A percentile compares a stretch with the other conserved stretches of the same genome.
Conservation (phyloP, 2,113 vertebrate species). For the Turdus rufiventris region DNA sequence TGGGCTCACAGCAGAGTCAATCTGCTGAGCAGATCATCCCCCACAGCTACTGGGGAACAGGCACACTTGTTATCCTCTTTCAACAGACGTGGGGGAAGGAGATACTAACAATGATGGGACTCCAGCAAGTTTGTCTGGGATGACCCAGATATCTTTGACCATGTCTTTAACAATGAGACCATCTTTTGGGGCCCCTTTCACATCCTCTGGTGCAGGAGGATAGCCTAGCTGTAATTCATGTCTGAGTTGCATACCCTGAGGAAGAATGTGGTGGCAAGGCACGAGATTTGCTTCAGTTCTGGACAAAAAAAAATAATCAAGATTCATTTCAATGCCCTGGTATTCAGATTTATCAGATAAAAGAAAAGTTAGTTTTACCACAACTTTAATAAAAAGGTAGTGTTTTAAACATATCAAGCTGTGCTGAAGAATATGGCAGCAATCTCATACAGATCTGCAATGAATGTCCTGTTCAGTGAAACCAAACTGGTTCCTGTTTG, state of each 20-base stretch:
- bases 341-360: conserved; percentile 2
- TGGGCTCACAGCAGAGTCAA: background rate
- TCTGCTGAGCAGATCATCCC: background rate
- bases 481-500: background rate
- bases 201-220: background rate
- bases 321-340: background rate
- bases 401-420: background rate
- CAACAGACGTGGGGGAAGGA: rapidly evolving
- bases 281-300: background rate
- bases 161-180: background rate
- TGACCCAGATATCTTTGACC: background rate
- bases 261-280: background rate
- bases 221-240: rapidly evolving
- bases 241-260: background rate
- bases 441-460: background rate
- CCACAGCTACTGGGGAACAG: rapidly evolving
- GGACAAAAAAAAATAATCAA: background rate
- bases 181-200: background rate
- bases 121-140: background rate
- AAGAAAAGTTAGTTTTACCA: background rate
- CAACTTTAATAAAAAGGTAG: background rate
- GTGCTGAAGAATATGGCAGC: background rate
- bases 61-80: background rate
- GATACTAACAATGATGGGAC: background rate
- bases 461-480: background rate